phyloP scores from a whole-genome alignment of 2,888 invertebrate genomes.

The Rhingia rostrata region DNA sequence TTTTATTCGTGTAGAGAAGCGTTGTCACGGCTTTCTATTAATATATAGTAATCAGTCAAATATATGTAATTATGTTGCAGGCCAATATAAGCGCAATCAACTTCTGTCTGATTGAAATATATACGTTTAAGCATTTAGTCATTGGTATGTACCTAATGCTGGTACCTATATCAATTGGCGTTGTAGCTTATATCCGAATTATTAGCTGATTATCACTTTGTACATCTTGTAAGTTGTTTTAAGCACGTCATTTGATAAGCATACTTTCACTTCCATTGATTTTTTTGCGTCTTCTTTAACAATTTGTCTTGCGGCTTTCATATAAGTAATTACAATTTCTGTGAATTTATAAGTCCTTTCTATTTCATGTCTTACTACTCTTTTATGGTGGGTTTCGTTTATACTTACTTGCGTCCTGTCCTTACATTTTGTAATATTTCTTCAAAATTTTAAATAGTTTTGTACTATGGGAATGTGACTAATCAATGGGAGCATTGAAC shows the following conservation, averaged over 20 bases:
- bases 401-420: neutral
- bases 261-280: constrained; percentile 23
- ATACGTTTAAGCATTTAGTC: constrained; percentile 14
- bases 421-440: too few relatives aligned
- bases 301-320: neutral
- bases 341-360: neutral
- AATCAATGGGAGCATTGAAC: too few relatives aligned
- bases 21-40: too few relatives aligned
- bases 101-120: constrained; percentile 10
- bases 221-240: neutral
- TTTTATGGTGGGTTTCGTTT: neutral
- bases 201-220: constrained; percentile 14
- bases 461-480: too few relatives aligned
- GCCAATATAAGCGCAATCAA: constrained; percentile 3
- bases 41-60: too few relatives aligned
- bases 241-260: neutral
- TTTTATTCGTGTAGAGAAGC: too few relatives aligned
- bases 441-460: too few relatives aligned
- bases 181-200: constrained; percentile 3
- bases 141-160: neutral
- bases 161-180: neutral
- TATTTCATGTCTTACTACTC: neutral
- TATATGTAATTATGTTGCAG: neutral
- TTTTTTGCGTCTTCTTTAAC: neutral
- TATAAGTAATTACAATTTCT: neutral